Evolutionary conservation across 2,113 vertebrate genomes (phyloP).

Genomic region (Salvator merianae): DNA sequence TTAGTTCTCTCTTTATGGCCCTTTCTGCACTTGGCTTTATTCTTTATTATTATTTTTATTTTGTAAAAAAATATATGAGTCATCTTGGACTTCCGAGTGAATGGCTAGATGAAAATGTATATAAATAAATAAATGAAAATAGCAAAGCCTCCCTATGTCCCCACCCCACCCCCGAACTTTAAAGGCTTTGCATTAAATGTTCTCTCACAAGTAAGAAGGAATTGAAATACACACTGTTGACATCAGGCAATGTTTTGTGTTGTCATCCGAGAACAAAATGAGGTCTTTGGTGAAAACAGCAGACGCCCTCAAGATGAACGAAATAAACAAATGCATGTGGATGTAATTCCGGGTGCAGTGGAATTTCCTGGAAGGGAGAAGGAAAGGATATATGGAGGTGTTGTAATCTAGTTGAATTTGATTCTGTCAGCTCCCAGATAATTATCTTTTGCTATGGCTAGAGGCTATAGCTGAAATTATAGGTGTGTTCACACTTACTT

Average conservation of each 20-base stretch:
- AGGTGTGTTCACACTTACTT: too few relatives aligned
- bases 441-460: not conserved
- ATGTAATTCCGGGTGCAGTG: slow-evolving; percentile 91
- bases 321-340: slow-evolving; percentile 90
- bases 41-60: too few relatives aligned
- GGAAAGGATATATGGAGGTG: not conserved
- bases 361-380: slow-evolving; percentile 79
- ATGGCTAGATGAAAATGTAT: too few relatives aligned
- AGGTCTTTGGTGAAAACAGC: slow-evolving; percentile 89
- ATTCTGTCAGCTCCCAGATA: accelerated
- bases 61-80: too few relatives aligned
- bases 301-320: slow-evolving; percentile 85
- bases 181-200: not conserved
- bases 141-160: not conserved
- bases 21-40: too few relatives aligned
- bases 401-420: not conserved
- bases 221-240: slow-evolving; percentile 78
- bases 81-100: too few relatives aligned
- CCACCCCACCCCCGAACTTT: not conserved
- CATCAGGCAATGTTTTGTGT: slow-evolving; percentile 85
- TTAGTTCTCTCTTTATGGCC: too few relatives aligned
- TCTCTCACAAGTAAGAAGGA: not conserved
- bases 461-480: too few relatives aligned
- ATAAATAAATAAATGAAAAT: not conserved
- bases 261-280: slow-evolving; percentile 85